Base-by-base conservation (phyloP, 92 coral and sea anemone genomes). In the Heteractis magnifica region DNA sequence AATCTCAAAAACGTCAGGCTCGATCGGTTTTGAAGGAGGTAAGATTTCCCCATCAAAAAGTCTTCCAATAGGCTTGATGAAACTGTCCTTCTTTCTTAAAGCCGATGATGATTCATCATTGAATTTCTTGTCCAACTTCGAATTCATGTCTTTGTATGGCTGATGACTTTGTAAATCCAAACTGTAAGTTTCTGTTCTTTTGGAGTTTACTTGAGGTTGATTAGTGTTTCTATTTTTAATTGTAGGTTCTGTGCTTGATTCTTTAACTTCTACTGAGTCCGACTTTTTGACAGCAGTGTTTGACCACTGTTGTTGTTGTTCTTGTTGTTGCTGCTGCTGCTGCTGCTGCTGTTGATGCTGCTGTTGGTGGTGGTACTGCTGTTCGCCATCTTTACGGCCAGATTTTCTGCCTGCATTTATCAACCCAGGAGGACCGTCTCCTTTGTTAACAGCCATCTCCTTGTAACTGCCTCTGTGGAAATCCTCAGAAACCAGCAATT, bases 381-480 rank as follows among this genome's bases (percentile, higher is more conserved):
- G 21, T 62, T 62, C 21, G 21, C 26, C 50, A 20, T 26, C 10
- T 12, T 10, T n/a, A 3, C 34, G 64, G n/a, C 62, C 81, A n/a
- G 6, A 51, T 5, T 3, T 49, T 18, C 49, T 49, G 9, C 58
- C 56, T 49, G 26, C 18, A 23, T 62, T 62, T 5, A 62, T n/a
- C 7, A 76, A 19, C 2, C 10, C 48, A 68, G 95, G 94, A 12
- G 98, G 98, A 0, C 98, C 98, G 77, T 87, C 89, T 34, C 81
- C 82, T 85, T 94, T 94, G 55, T 71, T 91, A 12, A 76, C 98
- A 50, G 91, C 83, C 56, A 91, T 84, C 78, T 87, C 98, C 71
- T 88, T 78, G n/a, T 82, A 83, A 1, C 88, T 88, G 23, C 83
- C 87, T 8, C 86, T 90, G 20, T 89, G 88, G 53, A 88, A 89